A percentile compares a stretch with the other conserved stretches of the same genome.
These are phyloP conservation scores for Oxygymnocypris stewartii DNA, from an alignment of 2,113 vertebrate genomes.

Conservation along the genomic window DNA sequence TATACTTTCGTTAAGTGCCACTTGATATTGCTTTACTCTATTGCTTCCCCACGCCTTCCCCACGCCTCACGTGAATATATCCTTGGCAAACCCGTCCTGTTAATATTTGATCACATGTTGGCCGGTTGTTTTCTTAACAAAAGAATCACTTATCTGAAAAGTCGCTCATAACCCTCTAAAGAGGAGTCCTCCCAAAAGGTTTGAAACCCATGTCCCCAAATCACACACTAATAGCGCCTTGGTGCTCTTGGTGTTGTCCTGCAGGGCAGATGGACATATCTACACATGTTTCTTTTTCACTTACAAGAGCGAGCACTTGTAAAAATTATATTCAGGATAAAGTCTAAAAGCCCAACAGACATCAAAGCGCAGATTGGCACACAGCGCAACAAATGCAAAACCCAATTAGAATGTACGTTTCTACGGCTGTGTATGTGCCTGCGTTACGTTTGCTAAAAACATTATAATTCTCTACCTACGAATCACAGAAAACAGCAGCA, in stretches of 20 bases:
- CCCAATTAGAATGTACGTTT: slow-evolving; percentile 13
- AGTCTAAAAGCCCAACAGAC: slow-evolving; percentile 57
- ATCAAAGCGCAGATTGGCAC: slow-evolving; percentile 62
- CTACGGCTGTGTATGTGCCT: background rate
- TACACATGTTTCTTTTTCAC: slow-evolving; percentile 76
- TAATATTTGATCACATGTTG: slow-evolving; percentile 89
- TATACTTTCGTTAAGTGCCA: slow-evolving; percentile 82
- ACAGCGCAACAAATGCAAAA: slow-evolving; percentile 28
- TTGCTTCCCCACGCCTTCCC: slow-evolving; percentile 81
- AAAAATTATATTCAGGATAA: slow-evolving; percentile 58
- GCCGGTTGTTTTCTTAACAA: slow-evolving; percentile 79
- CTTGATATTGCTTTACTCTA: slow-evolving; percentile 81
- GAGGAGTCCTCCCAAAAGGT: slow-evolving; percentile 58
- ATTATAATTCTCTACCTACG: background rate
- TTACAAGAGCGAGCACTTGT: slow-evolving; percentile 49
- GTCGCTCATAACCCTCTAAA: slow-evolving; percentile 57
- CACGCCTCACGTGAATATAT: slow-evolving; percentile 88
- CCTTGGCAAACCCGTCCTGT: slow-evolving; percentile 83
- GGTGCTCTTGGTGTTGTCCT: slow-evolving; percentile 63
- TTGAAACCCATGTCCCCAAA: slow-evolving; percentile 52
- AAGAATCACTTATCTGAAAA: slow-evolving; percentile 71
- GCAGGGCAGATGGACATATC: slow-evolving; percentile 66
- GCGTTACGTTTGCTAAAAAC: slow-evolving; percentile 26
- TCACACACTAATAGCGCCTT: slow-evolving; percentile 57
- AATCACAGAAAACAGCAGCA: slow-evolving; percentile 43